phyloP scores from a whole-genome alignment of 2,797 vertebrate species.

The Delichon dasypus region DNA sequence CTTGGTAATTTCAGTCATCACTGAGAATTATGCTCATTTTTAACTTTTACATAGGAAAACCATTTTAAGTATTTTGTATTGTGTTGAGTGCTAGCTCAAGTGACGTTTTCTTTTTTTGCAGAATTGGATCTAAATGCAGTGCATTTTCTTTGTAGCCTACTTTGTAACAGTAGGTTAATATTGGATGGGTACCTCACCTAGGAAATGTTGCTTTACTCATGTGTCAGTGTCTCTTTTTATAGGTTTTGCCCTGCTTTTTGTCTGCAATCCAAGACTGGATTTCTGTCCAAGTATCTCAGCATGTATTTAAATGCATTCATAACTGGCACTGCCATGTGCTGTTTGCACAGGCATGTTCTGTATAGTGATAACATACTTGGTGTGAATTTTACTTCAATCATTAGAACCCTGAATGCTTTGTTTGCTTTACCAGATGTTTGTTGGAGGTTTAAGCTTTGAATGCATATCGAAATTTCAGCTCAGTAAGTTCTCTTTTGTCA shows the following conservation, averaged over 20 bases:
- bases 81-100: not conserved
- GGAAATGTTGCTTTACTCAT: not conserved
- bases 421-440: accelerated
- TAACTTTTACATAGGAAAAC: not conserved
- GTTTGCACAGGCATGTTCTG: not conserved
- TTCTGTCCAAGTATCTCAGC: not conserved
- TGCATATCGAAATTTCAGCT: not conserved
- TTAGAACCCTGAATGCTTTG: not conserved
- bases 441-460: not conserved
- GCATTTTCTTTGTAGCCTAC: not conserved
- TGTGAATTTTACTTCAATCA: not conserved
- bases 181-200: not conserved
- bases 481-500: not conserved
- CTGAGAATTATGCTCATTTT: not conserved
- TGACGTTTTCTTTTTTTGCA: not conserved
- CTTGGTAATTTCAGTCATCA: not conserved
- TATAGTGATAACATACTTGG: not conserved
- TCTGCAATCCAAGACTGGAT: not conserved
- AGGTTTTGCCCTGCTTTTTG: not conserved
- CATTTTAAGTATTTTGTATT: not conserved
- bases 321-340: not conserved
- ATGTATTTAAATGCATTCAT: not conserved
- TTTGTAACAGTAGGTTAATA: not conserved
- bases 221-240: not conserved
- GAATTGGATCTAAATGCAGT: accelerated